These are phyloP conservation scores for Amphilophus citrinellus DNA, from an alignment of 2,113 vertebrate species.

Conservation along the genomic window DNA sequence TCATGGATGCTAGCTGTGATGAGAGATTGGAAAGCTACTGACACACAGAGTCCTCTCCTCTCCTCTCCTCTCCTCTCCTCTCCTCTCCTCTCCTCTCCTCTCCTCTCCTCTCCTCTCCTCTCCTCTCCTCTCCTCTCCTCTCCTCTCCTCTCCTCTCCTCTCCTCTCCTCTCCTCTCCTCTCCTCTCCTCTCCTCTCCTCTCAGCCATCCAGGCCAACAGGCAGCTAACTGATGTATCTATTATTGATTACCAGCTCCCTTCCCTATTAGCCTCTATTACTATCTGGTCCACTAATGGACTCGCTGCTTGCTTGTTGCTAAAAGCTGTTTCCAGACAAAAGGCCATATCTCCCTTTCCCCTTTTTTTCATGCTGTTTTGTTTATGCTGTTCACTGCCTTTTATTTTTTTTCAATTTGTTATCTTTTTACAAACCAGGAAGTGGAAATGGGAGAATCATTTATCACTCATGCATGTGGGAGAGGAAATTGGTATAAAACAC, in stretches of 20 bases:
- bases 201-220: constrained; percentile 13
- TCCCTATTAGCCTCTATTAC: constrained; percentile 46
- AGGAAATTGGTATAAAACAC: not conserved
- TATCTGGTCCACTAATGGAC: constrained; percentile 38
- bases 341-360: not conserved
- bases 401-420: not conserved
- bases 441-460: not conserved
- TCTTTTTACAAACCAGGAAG: not conserved
- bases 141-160: not conserved
- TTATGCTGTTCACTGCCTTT: too few relatives aligned
- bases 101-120: not conserved
- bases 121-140: not conserved
- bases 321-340: constrained; percentile 4
- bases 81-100: not conserved
- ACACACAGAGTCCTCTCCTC: not conserved
- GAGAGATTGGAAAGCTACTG: not conserved
- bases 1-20: not conserved
- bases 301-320: not conserved
- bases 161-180: not conserved
- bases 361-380: not conserved
- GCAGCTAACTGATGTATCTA: constrained; percentile 46
- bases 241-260: constrained; percentile 53
- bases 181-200: not conserved
- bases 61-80: too few relatives aligned
- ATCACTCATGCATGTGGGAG: not conserved